Conservation (phyloP, 2,113 vertebrate genomes). For the Ciconia stormi region DNA sequence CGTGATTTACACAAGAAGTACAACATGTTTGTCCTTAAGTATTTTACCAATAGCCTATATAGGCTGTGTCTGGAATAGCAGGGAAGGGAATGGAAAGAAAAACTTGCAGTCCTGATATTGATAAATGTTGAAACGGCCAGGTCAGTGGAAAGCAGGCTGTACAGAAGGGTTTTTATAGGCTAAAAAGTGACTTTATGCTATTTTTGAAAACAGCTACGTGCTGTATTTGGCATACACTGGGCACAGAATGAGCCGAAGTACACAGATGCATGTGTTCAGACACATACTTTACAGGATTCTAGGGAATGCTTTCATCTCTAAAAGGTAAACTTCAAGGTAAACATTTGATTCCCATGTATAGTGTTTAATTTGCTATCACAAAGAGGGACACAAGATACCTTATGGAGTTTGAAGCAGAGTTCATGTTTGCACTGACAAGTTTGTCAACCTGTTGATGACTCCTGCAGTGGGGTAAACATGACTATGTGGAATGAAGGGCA, state of each 20-base stretch:
- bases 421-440: not conserved
- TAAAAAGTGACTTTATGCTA: not conserved
- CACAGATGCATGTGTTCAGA: not conserved
- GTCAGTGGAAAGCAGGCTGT: not conserved
- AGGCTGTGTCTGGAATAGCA: not conserved
- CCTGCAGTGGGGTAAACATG: not conserved
- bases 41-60: not conserved
- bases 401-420: not conserved
- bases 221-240: not conserved
- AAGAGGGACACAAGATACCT: not conserved
- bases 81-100: not conserved
- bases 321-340: not conserved
- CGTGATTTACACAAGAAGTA: not conserved
- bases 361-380: not conserved
- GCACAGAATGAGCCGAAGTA: not conserved
- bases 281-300: not conserved
- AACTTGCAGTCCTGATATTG: not conserved
- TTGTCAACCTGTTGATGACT: not conserved
- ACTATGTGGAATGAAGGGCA: not conserved
- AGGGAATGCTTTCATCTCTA: not conserved
- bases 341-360: not conserved
- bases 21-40: not conserved
- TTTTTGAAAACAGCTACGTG: not conserved
- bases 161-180: not conserved
- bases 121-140: not conserved